Percentiles rank a stretch among this genome's conserved stretches.
Evolutionary conservation across 2,888 invertebrate species (phyloP).

Genomic region (Nesidiocoris tenuis): DNA sequence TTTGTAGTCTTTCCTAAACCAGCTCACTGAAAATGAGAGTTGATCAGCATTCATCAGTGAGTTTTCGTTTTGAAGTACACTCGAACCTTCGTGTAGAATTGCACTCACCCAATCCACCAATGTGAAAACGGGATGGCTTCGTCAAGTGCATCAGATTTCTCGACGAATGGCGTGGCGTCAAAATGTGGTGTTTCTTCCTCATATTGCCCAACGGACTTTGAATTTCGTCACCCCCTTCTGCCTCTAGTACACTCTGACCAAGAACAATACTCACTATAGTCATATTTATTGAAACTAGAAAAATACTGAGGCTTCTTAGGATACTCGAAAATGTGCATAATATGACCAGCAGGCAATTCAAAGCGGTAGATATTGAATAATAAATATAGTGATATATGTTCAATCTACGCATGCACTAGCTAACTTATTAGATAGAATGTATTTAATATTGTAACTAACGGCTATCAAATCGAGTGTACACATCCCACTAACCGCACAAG

Average conservation of each 20-base stretch:
- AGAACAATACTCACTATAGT: slow-evolving; percentile 14
- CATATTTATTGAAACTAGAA: slow-evolving; percentile 6
- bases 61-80: too few species aligned
- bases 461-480: slow-evolving; percentile 37
- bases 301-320: too few species aligned
- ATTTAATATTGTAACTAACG: background rate
- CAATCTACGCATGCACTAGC: background rate
- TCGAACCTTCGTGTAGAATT: too few species aligned
- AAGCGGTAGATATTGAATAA: too few species aligned
- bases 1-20: slow-evolving; percentile 61
- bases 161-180: slow-evolving; percentile 84
- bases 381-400: too few species aligned
- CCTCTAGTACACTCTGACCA: slow-evolving; percentile 75
- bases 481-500: slow-evolving; percentile 68
- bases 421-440: background rate
- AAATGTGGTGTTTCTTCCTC: slow-evolving; percentile 70
- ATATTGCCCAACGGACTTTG: slow-evolving; percentile 77
- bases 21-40: slow-evolving; percentile 60
- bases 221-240: slow-evolving; percentile 74
- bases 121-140: slow-evolving; percentile 58
- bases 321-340: too few species aligned
- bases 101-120: slow-evolving; percentile 71
- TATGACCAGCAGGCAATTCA: too few species aligned
- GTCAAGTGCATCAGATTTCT: slow-evolving; percentile 60
- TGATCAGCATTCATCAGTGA: too few species aligned